These are phyloP conservation scores for Pipa parva DNA, from an alignment of 2,113 vertebrate species.

Conservation along the genomic window DNA sequence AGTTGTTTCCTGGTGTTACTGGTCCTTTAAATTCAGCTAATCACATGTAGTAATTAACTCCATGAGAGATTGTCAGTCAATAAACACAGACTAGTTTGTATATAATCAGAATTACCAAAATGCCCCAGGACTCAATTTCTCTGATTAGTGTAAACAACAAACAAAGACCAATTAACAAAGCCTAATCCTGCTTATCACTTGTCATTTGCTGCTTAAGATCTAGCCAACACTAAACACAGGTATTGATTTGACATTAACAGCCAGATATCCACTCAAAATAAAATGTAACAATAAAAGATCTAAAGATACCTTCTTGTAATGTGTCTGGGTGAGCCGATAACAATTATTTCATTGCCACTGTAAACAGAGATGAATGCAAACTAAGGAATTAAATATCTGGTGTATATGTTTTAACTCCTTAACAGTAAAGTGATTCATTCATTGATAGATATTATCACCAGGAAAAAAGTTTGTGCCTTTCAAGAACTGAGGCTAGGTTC, in stretches of 20 bases:
- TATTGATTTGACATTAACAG: slow-evolving; percentile 63
- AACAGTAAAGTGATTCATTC: not conserved
- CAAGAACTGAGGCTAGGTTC: too few species aligned
- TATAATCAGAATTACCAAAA: slow-evolving; percentile 62
- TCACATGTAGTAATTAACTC: slow-evolving; percentile 35
- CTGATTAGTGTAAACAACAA: slow-evolving; percentile 72
- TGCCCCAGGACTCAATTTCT: slow-evolving; percentile 57
- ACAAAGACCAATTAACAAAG: slow-evolving; percentile 73
- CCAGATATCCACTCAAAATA: slow-evolving; percentile 57
- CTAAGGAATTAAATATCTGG: not conserved
- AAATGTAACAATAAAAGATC: slow-evolving; percentile 54
- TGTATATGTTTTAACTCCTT: slow-evolving; percentile 17
- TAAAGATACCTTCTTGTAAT: slow-evolving; percentile 33
- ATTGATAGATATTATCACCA: too few species aligned
- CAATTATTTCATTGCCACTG: slow-evolving; percentile 18
- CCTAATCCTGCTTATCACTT: slow-evolving; percentile 67
- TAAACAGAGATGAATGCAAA: slow-evolving; percentile 24
- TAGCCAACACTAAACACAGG: slow-evolving; percentile 65
- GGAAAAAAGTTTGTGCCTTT: too few species aligned
- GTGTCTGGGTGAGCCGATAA: slow-evolving; percentile 11
- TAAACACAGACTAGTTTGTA: slow-evolving; percentile 59
- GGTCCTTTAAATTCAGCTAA: not conserved
- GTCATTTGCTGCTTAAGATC: slow-evolving; percentile 64
- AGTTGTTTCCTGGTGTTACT: too few species aligned
- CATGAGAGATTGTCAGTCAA: slow-evolving; percentile 48